Evolutionary conservation across 2,113 vertebrate genomes (phyloP).

Genomic region (Melanostigma gelatinosum): DNA sequence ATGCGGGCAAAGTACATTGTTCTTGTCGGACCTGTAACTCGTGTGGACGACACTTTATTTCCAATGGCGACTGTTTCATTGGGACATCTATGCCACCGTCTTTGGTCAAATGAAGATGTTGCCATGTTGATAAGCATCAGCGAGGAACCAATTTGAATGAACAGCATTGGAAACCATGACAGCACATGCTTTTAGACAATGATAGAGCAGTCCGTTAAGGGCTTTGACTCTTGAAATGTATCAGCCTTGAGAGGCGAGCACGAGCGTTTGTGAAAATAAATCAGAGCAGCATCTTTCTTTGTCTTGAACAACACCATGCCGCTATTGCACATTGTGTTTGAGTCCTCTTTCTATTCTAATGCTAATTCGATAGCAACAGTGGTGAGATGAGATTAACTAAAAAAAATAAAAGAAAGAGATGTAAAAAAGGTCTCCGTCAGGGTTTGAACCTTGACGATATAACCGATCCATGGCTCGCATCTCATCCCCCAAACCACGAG

Average conservation of each 20-base stretch:
- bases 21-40: slow-evolving; percentile 18
- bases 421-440: neutral
- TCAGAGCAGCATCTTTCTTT: neutral
- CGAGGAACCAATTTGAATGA: neutral
- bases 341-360: neutral
- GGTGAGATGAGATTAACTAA: neutral
- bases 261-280: neutral
- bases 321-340: neutral
- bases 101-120: neutral
- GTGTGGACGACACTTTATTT: slow-evolving; percentile 27
- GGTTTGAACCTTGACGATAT: neutral
- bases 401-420: neutral
- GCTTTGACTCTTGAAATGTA: neutral
- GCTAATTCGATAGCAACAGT: neutral
- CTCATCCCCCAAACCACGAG: neutral
- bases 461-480: too few relatives aligned
- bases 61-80: slow-evolving; percentile 10
- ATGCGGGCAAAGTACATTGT: slow-evolving; percentile 15
- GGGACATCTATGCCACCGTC: slow-evolving; percentile 6
- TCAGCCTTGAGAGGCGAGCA: neutral
- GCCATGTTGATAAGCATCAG: neutral
- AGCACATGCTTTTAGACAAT: neutral
- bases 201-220: neutral
- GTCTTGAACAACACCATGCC: neutral
- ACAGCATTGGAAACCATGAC: neutral